These are phyloP conservation scores for Scaptomyza hsui DNA, from an alignment of 1,140 invertebrate genomes.

Conservation along the genomic window DNA sequence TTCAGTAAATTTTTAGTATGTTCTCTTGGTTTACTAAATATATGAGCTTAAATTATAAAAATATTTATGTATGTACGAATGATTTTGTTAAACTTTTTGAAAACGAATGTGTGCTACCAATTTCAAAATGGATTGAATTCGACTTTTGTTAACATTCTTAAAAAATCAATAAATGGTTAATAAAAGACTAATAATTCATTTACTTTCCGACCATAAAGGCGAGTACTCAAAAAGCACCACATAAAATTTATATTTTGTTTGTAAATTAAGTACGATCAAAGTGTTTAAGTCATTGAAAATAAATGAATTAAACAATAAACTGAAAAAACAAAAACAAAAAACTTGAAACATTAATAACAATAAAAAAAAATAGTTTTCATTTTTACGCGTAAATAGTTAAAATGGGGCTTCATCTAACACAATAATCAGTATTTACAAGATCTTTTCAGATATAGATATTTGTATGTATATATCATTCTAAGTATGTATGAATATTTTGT, in stretches of 20 bases:
- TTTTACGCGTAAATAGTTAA: constrained; percentile 6
- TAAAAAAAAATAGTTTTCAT: constrained; percentile 17
- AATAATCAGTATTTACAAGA: constrained; percentile 68
- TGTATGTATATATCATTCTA: constrained; percentile 20
- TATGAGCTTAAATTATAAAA: constrained; percentile 67
- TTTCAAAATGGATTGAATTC: constrained; percentile 2
- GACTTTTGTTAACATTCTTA: constrained; percentile 11
- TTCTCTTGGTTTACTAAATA: constrained; percentile 61
- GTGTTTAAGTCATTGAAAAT: constrained; percentile 33
- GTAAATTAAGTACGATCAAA: constrained; percentile 76
- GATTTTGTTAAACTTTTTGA: constrained; percentile 47
- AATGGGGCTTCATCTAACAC: constrained; percentile 28
- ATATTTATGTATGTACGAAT: constrained; percentile 43
- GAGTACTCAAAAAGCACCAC: constrained; percentile 47
- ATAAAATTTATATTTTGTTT: constrained; percentile 51
- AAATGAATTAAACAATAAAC: constrained; percentile 63
- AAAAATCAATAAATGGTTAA: constrained; percentile 6
- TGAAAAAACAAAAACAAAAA: constrained; percentile 70
- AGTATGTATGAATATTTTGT: constrained; percentile 30
- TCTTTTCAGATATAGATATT: constrained; percentile 32
- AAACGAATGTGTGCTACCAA: constrained; percentile 3
- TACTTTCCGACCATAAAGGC: constrained; percentile 26
- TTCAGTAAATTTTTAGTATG: constrained; percentile 74
- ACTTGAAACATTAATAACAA: constrained; percentile 62
- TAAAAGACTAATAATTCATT: constrained; percentile 25